A percentile compares a stretch with the other conserved stretches of the same genome.
phyloP scores from a whole-genome alignment of 37 sponge, comb jelly and placozoan species.

The Ephydatia muelleri region DNA sequence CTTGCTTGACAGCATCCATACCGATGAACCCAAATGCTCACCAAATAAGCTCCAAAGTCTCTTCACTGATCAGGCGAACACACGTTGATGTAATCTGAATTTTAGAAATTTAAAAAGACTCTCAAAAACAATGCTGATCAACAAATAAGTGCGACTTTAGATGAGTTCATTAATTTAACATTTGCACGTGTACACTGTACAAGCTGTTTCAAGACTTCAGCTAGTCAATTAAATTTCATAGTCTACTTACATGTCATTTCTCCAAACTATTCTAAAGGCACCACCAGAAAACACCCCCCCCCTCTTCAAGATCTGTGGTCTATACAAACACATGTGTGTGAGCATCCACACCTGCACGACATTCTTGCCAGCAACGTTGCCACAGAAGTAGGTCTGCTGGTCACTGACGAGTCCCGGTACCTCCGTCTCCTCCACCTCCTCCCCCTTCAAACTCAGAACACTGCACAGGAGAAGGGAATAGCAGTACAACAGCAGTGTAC shows the following conservation, averaged over 20 bases:
- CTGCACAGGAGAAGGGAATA: slow-evolving; percentile 13
- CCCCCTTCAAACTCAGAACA: slow-evolving; percentile 75
- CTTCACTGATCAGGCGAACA: slow-evolving; percentile 57
- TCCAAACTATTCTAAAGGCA: neutral
- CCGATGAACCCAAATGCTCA: slow-evolving; percentile 20
- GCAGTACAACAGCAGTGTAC: neutral
- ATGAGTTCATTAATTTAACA: neutral
- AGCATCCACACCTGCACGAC: slow-evolving; percentile 67
- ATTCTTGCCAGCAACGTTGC: slow-evolving; percentile 70
- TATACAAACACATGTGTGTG: neutral
- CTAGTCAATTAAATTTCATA: no score
- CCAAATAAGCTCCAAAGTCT: slow-evolving; percentile 48
- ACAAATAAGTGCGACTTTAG: no score
- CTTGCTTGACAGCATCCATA: no score
- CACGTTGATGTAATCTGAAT: slow-evolving; percentile 56
- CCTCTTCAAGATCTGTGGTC: no score
- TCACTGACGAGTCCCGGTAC: slow-evolving; percentile 60
- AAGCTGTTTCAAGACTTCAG: no score
- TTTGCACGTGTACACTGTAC: no score
- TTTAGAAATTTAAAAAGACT: no score
- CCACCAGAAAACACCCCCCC: neutral
- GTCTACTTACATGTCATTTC: no score
- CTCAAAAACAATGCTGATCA: no score
- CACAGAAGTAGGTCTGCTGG: slow-evolving; percentile 78
- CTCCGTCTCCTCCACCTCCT: slow-evolving; percentile 94